Evolutionary conservation across 2,113 vertebrate genomes (phyloP).

Genomic region (Aegotheles bennettii): DNA sequence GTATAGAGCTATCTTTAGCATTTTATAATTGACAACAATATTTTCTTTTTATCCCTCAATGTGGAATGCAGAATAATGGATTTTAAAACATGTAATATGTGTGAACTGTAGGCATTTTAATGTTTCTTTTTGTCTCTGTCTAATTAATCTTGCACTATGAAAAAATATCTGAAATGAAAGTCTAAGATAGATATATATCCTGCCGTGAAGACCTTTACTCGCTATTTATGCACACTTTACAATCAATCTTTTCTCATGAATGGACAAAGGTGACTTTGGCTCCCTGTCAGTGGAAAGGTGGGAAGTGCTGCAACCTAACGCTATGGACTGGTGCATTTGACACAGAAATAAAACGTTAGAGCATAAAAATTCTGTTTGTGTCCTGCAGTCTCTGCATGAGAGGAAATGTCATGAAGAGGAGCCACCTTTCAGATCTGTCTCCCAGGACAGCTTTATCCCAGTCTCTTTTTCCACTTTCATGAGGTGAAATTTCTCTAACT

Average conservation of each 20-base stretch:
- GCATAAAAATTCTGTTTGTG: neutral
- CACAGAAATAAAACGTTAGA: neutral
- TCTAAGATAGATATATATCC: neutral
- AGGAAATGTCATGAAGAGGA: neutral
- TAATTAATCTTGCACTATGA: slow-evolving; percentile 36
- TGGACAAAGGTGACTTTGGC: neutral
- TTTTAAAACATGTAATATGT: slow-evolving; percentile 20
- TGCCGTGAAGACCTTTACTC: slow-evolving; percentile 12
- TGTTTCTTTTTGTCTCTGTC: neutral
- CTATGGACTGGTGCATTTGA: neutral
- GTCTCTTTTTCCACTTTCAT: neutral
- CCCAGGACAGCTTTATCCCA: neutral
- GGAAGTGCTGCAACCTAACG: neutral
- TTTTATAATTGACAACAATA: slow-evolving; percentile 68
- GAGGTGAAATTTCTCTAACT: neutral
- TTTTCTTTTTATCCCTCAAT: slow-evolving; percentile 62
- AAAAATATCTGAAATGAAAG: slow-evolving; percentile 23
- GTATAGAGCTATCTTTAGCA: slow-evolving; percentile 76
- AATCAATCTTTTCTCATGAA: neutral
- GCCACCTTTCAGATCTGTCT: neutral
- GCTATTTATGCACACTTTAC: neutral
- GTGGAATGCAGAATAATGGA: slow-evolving; percentile 56
- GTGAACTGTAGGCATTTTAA: slow-evolving; percentile 46
- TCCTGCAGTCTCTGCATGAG: neutral
- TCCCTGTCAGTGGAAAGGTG: neutral